Evolutionary conservation across 2,797 vertebrate species (phyloP).

Genomic region (Hemibagrus guttatus): DNA sequence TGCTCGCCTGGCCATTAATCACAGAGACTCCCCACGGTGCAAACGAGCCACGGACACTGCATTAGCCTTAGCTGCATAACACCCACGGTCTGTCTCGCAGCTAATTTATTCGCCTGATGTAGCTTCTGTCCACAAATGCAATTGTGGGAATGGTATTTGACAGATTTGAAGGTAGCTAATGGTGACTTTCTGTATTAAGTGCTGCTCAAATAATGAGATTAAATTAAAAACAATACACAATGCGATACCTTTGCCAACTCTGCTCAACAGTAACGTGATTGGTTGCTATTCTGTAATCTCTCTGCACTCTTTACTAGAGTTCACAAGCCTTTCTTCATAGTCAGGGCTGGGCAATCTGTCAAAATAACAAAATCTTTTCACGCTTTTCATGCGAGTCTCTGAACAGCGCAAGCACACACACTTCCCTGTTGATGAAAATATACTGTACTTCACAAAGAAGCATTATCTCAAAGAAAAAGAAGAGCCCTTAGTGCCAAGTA

Average conservation of each 20-base stretch:
- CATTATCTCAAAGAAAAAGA: too few relatives aligned
- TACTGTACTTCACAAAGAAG: too few relatives aligned
- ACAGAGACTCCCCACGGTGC: neutral
- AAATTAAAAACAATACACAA: too few relatives aligned
- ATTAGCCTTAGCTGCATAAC: slow-evolving; percentile 1
- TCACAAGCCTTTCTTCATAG: neutral
- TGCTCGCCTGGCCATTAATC: slow-evolving; percentile 31
- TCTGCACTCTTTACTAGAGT: neutral
- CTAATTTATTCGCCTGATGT: neutral
- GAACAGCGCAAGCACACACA: neutral
- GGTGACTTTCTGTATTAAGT: too few relatives aligned
- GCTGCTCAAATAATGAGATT: too few relatives aligned
- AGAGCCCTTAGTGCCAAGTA: too few relatives aligned
- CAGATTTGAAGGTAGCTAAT: too few relatives aligned
- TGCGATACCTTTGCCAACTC: neutral
- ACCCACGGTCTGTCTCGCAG: neutral
- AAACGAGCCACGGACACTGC: neutral
- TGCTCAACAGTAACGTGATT: neutral
- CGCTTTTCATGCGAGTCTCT: neutral
- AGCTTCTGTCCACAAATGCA: neutral
- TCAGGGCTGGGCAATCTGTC: neutral
- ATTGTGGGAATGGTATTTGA: neutral
- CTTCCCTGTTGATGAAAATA: neutral
- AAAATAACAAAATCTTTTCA: neutral
- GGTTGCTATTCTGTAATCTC: neutral